Evolutionary conservation across 2,113 vertebrate species (phyloP), one percentile per base, ranked within the genome.

Genomic region (Meles meles): DNA sequence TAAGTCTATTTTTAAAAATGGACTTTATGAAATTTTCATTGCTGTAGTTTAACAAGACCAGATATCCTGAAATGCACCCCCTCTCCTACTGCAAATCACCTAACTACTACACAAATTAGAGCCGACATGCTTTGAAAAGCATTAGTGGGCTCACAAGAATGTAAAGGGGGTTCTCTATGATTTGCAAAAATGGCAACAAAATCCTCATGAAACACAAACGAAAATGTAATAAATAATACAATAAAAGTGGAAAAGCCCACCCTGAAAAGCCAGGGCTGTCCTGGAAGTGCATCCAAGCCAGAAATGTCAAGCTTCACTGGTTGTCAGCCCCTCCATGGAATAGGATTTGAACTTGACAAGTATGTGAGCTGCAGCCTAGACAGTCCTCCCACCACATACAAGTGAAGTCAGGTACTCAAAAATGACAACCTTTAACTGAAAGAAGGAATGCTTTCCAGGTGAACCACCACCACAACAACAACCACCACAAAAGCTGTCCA

Each of bases 321-420:
- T 31, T 52, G 17, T 44, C 39, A 72, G 34, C 21, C 7, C 39
- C 29, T 1, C 69, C 34, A 2, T 52, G 71, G 37, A 88, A 79
- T 25, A 63, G 27, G 25, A 42, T 59, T 79, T 72, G 61, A 88
- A 59, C 18, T 67, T 88, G 39, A 74, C 20, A 55, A 27, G 2
- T 14, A 12, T 27, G 49, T 15, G n/a, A 71, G 14, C 71, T 34
- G 34, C 74, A 34, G 9, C 44, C 88, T 27, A 59, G 47, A 3
- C 12, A 1, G 7, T 11, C 6, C 3, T 18, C 25, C 34, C 7
- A 29, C 4, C n/a, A 1, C 77, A 31, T 4, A 65, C 13, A 59
- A 10, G 34, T 18, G 42, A 42, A 69, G 23, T 13, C 31, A n/a
- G 9, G n/a, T 42, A 83, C 10, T 71, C 23, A 94, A 42, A 72